These are phyloP conservation scores for Montipora sp. DNA, from an alignment of 64 coral and sea anemone species.

Conservation along the genomic window DNA sequence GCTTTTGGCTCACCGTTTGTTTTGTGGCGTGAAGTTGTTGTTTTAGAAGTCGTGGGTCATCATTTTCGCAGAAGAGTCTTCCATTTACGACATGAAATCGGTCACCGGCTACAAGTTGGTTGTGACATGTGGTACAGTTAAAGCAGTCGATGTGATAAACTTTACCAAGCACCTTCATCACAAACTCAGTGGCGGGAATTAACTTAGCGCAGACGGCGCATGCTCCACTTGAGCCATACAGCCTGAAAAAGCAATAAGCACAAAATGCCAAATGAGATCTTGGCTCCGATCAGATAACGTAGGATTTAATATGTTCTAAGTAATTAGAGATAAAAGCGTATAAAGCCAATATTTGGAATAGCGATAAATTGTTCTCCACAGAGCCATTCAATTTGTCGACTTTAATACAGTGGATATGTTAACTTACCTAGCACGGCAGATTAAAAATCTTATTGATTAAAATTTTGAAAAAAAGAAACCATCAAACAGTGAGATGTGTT, in stretches of 20 bases:
- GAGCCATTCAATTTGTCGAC: conserved; percentile 80
- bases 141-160: conserved; percentile 96
- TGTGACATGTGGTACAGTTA: conserved; percentile 95
- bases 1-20: conserved; percentile 84
- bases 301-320: conserved; percentile 88
- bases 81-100: conserved; percentile 97
- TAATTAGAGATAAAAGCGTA: conserved; percentile 96
- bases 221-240: conserved; percentile 96
- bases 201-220: conserved; percentile 94
- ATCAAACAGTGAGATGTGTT: conserved; percentile 13
- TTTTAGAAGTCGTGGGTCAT: conserved; percentile 88
- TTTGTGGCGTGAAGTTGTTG: conserved; percentile 88
- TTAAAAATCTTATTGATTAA: conserved; percentile 90
- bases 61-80: conserved; percentile 97
- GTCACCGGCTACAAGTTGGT: conserved; percentile 89
- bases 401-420: conserved; percentile 79
- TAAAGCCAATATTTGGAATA: conserved; percentile 99
- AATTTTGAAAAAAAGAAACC: conserved; percentile 43
- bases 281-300: conserved; percentile 81
- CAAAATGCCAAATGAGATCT: conserved; percentile 58
- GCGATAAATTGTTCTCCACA: conserved; percentile 92
- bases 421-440: conserved; percentile 71
- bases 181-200: conserved; percentile 95
- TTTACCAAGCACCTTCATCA: conserved; percentile 98
- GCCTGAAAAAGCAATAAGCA: conserved; percentile 72